Conservation (phyloP, 2,888 invertebrate species). For the Oxyscelio sp. region DNA sequence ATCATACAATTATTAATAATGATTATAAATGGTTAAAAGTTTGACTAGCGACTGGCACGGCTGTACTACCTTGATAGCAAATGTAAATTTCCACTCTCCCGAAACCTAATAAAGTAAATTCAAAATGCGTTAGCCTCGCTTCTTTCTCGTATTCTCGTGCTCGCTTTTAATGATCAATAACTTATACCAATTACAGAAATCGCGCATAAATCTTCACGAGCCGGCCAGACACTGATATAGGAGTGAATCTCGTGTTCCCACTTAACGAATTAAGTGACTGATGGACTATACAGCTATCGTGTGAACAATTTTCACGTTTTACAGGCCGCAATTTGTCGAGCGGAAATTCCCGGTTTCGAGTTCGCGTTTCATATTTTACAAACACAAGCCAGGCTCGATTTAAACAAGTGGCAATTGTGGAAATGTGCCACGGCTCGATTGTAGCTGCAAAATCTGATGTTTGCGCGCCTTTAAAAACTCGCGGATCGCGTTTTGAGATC, state of each 20-base stretch:
- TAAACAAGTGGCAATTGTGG: background rate
- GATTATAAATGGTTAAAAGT: too few species aligned
- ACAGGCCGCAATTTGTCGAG: background rate
- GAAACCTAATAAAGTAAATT: background rate
- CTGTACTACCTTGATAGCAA: too few species aligned
- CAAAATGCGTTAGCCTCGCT: background rate
- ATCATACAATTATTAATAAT: too few species aligned
- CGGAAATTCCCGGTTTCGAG: too few species aligned
- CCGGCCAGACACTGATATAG: conserved; percentile 31
- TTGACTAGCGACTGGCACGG: too few species aligned
- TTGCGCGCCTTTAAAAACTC: conserved; percentile 36
- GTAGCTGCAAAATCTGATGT: conserved; percentile 21
- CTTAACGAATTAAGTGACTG: conserved; percentile 27
- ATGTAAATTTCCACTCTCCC: too few species aligned
- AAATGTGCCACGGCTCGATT: conserved; percentile 1
- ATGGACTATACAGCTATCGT: conserved; percentile 14
- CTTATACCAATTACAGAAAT: conserved; percentile 29
- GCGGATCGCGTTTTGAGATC: conserved; percentile 15
- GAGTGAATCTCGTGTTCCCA: conserved; percentile 25
- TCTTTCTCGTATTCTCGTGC: background rate
- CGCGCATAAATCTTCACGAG: background rate
- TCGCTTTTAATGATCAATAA: conserved; percentile 42
- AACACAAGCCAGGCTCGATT: too few species aligned
- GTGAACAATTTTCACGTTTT: conserved; percentile 16
- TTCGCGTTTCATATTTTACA: too few species aligned